phyloP scores from a whole-genome alignment of 2,113 vertebrate genomes.

The Tetrax tetrax region DNA sequence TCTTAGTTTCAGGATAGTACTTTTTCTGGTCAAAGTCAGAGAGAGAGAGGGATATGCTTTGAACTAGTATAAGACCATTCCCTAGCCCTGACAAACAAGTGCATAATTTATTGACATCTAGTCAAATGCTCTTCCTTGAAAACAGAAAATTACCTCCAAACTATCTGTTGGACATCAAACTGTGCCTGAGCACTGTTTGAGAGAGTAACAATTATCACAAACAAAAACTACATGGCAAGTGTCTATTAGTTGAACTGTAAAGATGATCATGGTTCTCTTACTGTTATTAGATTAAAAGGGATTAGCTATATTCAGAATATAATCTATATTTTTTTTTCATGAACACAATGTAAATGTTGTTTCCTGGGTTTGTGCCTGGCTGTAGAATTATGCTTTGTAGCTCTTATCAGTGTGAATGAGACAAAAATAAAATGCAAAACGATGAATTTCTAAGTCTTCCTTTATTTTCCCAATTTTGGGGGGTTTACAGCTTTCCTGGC shows the following conservation, averaged over 20 bases:
- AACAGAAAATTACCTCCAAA: neutral
- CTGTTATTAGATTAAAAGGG: neutral
- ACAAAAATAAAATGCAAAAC: neutral
- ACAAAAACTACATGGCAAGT: fast-evolving
- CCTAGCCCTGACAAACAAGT: neutral
- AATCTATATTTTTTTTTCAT: neutral
- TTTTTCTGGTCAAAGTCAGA: neutral
- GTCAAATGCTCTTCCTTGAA: neutral
- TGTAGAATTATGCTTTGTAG: neutral
- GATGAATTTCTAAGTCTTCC: neutral
- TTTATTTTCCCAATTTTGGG: neutral
- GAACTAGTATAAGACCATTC: neutral
- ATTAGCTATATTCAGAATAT: neutral
- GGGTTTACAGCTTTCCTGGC: neutral
- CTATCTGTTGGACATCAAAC: neutral
- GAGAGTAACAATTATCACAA: neutral
- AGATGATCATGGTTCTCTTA: neutral
- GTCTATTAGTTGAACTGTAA: neutral
- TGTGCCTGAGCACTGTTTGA: neutral
- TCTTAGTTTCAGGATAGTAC: neutral
- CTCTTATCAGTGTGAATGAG: neutral
- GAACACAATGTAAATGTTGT: neutral
- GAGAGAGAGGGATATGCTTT: neutral
- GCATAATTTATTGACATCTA: neutral
- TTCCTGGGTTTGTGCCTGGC: neutral